Evolutionary conservation across 2,888 invertebrate genomes (phyloP).

Genomic region (Brenthis hecate): DNA sequence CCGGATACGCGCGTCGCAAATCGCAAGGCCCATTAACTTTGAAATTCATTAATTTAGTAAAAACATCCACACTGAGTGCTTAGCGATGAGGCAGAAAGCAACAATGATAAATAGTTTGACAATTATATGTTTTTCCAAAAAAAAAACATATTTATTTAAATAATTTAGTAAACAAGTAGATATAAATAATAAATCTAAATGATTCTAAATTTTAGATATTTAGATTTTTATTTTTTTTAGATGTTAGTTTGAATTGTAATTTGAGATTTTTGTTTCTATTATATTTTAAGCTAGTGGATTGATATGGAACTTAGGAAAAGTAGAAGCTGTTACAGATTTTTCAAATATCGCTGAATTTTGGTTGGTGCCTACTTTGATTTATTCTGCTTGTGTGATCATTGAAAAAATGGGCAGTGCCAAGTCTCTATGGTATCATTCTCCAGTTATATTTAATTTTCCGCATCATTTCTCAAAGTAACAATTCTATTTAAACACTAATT

Average conservation of each 20-base stretch:
- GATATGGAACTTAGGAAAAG: too few relatives aligned
- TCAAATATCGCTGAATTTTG: too few relatives aligned
- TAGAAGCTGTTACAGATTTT: too few relatives aligned
- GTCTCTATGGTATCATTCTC: background rate
- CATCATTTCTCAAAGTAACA: conserved; percentile 15
- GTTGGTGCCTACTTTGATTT: too few relatives aligned
- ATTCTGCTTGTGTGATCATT: background rate
- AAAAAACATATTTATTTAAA: background rate
- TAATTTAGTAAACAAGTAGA: too few relatives aligned
- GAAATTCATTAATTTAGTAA: conserved; percentile 60
- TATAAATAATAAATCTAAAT: too few relatives aligned
- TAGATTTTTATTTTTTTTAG: too few relatives aligned
- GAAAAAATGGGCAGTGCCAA: background rate
- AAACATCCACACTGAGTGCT: conserved; percentile 67
- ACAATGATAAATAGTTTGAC: conserved; percentile 48
- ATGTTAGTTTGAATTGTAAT: too few relatives aligned
- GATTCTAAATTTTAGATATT: too few relatives aligned
- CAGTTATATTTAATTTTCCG: conserved; percentile 7
- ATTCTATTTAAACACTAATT: conserved; percentile 25
- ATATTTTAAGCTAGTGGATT: too few relatives aligned
- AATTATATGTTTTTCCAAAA: conserved; percentile 38
- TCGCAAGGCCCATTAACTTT: conserved; percentile 60
- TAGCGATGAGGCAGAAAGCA: conserved; percentile 57
- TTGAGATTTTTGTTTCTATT: too few relatives aligned
- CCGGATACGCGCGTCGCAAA: conserved; percentile 63